phyloP scores from a whole-genome alignment of 1,140 invertebrate genomes.

The Rhagoletis pomonella region DNA sequence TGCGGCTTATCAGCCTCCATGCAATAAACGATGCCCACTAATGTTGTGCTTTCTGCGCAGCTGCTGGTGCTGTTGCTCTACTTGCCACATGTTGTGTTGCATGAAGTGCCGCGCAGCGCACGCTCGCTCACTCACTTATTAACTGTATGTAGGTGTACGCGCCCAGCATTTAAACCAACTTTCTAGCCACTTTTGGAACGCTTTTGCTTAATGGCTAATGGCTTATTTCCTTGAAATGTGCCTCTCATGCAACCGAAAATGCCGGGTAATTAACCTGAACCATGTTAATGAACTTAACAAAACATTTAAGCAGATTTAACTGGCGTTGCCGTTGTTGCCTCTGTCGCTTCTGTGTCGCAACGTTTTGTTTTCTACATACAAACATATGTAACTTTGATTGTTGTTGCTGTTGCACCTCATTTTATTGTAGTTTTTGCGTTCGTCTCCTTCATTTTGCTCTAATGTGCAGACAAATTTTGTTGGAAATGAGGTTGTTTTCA shows the following conservation, averaged over 20 bases:
- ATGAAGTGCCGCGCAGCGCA: not conserved
- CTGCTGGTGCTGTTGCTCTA: not conserved
- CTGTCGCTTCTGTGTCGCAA: not conserved
- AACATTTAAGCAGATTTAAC: conserved; percentile 56
- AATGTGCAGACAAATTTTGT: conserved; percentile 37
- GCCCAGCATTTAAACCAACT: not conserved
- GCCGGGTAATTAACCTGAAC: conserved; percentile 58
- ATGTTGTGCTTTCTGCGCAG: not conserved
- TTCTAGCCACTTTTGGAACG: conserved; percentile 4
- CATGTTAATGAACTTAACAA: conserved; percentile 60
- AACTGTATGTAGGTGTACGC: not conserved
- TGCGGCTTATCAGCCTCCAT: not conserved
- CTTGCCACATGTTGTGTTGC: conserved; percentile 33
- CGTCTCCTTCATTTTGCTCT: not conserved
- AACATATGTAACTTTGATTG: too few species aligned
- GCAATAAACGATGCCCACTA: not conserved
- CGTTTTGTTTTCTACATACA: not conserved
- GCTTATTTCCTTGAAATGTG: conserved; percentile 58
- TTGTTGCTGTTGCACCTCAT: not conserved
- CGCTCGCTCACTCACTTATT: not conserved
- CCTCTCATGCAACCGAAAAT: conserved; percentile 54
- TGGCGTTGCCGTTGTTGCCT: not conserved
- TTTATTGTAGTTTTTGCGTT: conserved; percentile 11
- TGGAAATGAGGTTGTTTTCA: conserved; percentile 59
- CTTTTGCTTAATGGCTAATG: conserved; percentile 56